These are phyloP conservation scores for Idaea dimidiata DNA, from an alignment of 2,888 invertebrate species.

Conservation along the genomic window DNA sequence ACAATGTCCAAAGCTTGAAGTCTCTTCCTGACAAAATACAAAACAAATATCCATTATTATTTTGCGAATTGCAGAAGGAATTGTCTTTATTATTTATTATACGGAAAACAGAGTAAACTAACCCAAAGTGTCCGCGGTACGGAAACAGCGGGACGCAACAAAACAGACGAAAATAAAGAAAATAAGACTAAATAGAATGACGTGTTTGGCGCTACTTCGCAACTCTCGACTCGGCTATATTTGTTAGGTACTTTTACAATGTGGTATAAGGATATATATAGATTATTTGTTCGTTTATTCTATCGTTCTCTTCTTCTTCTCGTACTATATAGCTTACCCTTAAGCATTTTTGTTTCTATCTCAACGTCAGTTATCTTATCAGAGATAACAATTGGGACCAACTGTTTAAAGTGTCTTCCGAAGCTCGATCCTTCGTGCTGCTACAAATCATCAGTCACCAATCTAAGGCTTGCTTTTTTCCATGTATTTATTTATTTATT, in stretches of 20 bases:
- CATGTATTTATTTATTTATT: too few species aligned
- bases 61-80: constrained; percentile 35
- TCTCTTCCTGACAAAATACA: neutral
- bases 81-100: constrained; percentile 76
- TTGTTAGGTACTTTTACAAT: constrained; percentile 8
- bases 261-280: neutral
- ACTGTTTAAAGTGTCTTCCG: neutral
- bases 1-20: neutral
- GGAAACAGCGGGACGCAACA: constrained; percentile 74
- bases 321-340: too few species aligned
- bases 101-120: constrained; percentile 77
- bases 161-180: constrained; percentile 70
- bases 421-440: too few species aligned
- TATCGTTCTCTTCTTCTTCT: too few species aligned
- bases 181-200: constrained; percentile 73
- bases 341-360: too few species aligned
- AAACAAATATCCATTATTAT: neutral
- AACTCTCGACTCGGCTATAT: constrained; percentile 42
- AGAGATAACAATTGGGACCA: too few species aligned
- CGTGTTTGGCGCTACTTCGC: constrained; percentile 51
- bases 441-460: neutral
- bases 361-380: too few species aligned
- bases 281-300: constrained; percentile 22
- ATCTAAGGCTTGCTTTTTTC: too few species aligned
- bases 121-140: constrained; percentile 77